Conservation (phyloP, 1,140 invertebrate species). For the Lycorma delicatula region DNA sequence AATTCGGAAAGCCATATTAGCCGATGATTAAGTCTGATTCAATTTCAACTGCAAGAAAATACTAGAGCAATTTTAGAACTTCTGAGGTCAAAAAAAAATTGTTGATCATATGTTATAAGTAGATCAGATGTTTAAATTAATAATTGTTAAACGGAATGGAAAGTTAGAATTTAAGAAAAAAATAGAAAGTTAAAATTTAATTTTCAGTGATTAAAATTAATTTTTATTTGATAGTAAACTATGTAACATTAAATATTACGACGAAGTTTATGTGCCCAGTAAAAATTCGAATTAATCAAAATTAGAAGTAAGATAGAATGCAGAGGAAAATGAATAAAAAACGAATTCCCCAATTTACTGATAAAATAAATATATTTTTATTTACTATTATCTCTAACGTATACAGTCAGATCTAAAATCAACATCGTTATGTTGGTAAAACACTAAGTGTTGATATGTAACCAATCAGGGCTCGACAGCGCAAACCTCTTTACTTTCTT, state of each 20-base stretch:
- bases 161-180: background rate
- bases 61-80: background rate
- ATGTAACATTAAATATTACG: too few species aligned
- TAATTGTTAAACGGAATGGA: background rate
- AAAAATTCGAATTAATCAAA: background rate
- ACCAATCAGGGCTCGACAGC: constrained; percentile 17
- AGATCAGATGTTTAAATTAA: background rate
- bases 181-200: background rate
- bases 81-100: background rate
- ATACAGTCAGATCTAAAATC: too few species aligned
- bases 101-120: background rate
- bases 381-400: background rate
- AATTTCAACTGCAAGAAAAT: background rate
- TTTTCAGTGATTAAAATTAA: too few species aligned
- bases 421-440: too few species aligned
- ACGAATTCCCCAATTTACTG: background rate
- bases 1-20: background rate
- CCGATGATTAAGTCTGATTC: background rate
- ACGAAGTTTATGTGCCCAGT: background rate
- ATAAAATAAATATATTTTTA: background rate
- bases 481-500: constrained; percentile 8
- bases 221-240: too few species aligned
- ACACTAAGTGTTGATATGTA: background rate
- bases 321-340: background rate
- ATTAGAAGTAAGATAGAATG: background rate